Conservation (phyloP, 2,888 invertebrate genomes). For the Sepioteuthis lessoniana region DNA sequence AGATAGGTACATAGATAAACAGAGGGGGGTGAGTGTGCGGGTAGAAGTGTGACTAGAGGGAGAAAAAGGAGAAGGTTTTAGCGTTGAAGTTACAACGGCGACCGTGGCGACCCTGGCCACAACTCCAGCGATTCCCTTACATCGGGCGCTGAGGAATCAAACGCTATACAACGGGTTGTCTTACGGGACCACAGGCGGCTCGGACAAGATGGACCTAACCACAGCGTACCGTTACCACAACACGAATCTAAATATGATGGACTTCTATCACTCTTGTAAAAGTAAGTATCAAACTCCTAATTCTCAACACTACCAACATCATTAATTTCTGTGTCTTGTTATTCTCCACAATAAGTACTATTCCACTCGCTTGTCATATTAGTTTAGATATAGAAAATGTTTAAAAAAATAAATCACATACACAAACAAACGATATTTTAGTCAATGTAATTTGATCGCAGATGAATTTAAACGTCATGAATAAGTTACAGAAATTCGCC, state of each 20-base stretch:
- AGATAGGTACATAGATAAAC: not conserved
- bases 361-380: too few species aligned
- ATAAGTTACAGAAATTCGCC: too few species aligned
- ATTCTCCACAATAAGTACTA: too few species aligned
- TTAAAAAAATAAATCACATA: not conserved
- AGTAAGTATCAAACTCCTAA: constrained; percentile 65
- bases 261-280: constrained; percentile 88
- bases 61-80: not conserved
- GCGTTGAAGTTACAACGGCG: constrained; percentile 2
- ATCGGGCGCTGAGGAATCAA: constrained; percentile 24
- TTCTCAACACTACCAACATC: not conserved
- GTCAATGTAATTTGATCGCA: not conserved
- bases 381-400: too few species aligned
- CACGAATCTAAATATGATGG: constrained; percentile 97
- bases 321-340: too few species aligned
- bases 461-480: too few species aligned
- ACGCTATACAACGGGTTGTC: constrained; percentile 19
- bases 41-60: not conserved
- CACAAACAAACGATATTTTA: too few species aligned
- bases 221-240: constrained; percentile 62
- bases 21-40: not conserved
- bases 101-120: constrained; percentile 23
- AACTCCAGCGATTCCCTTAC: constrained; percentile 33
- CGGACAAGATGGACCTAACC: constrained; percentile 61
- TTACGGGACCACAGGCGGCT: constrained; percentile 6